Base-by-base conservation (phyloP, 92 coral and sea anemone genomes). In the Pocillopora meandrina region DNA sequence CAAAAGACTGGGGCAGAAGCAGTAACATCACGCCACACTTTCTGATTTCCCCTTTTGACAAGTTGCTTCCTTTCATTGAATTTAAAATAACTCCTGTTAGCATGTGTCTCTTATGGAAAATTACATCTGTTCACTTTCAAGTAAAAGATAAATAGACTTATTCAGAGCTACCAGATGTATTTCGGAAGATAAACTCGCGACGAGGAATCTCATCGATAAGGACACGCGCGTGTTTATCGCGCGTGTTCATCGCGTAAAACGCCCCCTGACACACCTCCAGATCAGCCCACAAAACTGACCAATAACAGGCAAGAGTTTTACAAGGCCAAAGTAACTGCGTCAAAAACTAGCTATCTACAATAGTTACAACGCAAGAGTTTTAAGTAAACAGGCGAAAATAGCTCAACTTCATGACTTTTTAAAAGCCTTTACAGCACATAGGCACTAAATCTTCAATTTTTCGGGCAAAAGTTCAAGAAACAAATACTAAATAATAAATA, bases 251-350 rank as follows among this genome's bases (percentile, higher is more conserved):
- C 47, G n/a, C 47, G 61, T 12, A 58, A 21, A 14, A 11, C 77
- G 56, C 77, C 85, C 59, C 77, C 71, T 23, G 71, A 81, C 85
- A 81, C 85, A 81, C 85, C 85, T 33, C 85, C 78, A 60, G 49
- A 34, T 60, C 20, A 34, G 11, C 85, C 85, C 77, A 6, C 85
- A 35, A 81, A 81, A 57, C 20, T 36, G 77, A 81, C 85, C 85
- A 81, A 81, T 81, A 14, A 23, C 47, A n/a, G 23, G 15, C 3
- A 55, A 71, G 42, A 14, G 17, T 5, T 2, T 2, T 2, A 12
- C 3, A 3, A 16, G 10, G 62, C 19, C 62, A 1, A 70, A 36
- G 74, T 5, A 1, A 55, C 21, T 16, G 2, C n/a, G 52, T 31
- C 2, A 14, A 14, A 68, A 34, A 69, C 49, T 33, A 33, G 36